These are phyloP conservation scores for Aselliscus stoliczkanus DNA, from an alignment of 2,797 vertebrate genomes.

Conservation along the genomic window DNA sequence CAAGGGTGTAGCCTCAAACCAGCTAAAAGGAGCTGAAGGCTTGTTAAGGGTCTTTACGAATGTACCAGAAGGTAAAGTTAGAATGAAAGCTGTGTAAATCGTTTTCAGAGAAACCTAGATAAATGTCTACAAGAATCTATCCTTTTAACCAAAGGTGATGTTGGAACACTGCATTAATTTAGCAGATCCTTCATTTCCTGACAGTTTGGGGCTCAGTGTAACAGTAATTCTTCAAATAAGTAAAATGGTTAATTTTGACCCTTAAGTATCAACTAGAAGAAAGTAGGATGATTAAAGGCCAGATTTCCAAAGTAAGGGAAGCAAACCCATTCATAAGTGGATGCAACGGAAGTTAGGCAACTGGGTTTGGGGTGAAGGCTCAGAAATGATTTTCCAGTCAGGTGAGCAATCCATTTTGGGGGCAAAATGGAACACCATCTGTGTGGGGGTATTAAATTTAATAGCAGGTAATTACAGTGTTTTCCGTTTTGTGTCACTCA, in stretches of 20 bases:
- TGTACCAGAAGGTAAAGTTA: not conserved
- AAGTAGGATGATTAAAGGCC: slow-evolving; percentile 1
- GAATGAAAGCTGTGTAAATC: not conserved
- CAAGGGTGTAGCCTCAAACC: not conserved
- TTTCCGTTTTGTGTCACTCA: slow-evolving; percentile 58
- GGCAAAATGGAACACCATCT: slow-evolving; percentile 16
- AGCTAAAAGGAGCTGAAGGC: not conserved
- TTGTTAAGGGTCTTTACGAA: not conserved
- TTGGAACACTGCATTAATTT: not conserved
- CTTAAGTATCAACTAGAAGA: not conserved
- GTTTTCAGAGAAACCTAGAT: not conserved
- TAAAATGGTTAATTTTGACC: not conserved
- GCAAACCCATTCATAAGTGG: not conserved
- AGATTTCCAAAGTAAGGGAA: not conserved
- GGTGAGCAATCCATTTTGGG: not conserved
- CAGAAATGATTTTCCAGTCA: slow-evolving; percentile 53
- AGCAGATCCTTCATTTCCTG: not conserved
- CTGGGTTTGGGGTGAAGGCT: not conserved
- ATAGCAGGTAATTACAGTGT: slow-evolving; percentile 56
- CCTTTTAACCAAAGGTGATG: not conserved
- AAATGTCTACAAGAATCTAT: not conserved
- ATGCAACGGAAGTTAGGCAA: not conserved
- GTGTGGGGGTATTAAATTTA: slow-evolving; percentile 61
- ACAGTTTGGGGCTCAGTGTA: not conserved
- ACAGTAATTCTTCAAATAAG: not conserved